Evolutionary conservation across 2,797 vertebrate species (phyloP).

Genomic region (Parotocinclus haroldoi): DNA sequence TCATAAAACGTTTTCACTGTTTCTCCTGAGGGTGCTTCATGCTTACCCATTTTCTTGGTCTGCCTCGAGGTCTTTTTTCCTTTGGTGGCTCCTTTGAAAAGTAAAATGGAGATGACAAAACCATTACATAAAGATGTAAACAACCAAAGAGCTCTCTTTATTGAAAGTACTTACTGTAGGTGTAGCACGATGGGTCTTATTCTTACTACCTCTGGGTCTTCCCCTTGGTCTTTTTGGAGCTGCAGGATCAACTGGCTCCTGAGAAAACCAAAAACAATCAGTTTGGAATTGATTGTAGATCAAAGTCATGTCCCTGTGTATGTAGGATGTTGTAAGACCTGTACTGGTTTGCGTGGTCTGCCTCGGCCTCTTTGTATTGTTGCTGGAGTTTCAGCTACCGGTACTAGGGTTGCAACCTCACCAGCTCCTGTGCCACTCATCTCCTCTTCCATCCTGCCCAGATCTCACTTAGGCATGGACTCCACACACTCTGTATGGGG

Average conservation of each 20-base stretch:
- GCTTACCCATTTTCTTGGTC: conserved; percentile 98
- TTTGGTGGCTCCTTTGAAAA: conserved; percentile 86
- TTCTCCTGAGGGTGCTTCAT: conserved; percentile 3
- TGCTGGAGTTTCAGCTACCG: conserved; percentile 58
- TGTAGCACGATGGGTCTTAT: conserved; percentile 68
- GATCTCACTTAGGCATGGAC: conserved; percentile 37
- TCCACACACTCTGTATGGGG: conserved; percentile 12
- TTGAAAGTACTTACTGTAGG: conserved; percentile 59
- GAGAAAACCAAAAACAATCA: conserved; percentile 13
- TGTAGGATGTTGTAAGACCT: conserved; percentile 53
- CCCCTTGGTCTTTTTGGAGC: conserved; percentile 76
- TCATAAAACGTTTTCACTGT: no score
- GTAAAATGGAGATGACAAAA: not conserved
- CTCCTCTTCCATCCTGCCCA: conserved; percentile 44
- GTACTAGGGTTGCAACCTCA: conserved; percentile 60
- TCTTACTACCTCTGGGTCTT: conserved; percentile 77
- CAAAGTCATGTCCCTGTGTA: no score
- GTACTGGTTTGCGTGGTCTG: conserved; percentile 72
- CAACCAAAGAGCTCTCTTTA: not conserved
- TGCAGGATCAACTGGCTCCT: conserved; percentile 72
- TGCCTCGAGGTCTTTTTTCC: conserved; percentile 92
- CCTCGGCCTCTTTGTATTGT: conserved; percentile 70
- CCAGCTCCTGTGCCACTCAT: conserved; percentile 33
- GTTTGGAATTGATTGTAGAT: conserved; percentile 9
- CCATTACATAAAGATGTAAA: no score